Base-by-base conservation (phyloP, 30 jellyfish, hydroid and myxozoan species). In the Aurelia aurita region DNA sequence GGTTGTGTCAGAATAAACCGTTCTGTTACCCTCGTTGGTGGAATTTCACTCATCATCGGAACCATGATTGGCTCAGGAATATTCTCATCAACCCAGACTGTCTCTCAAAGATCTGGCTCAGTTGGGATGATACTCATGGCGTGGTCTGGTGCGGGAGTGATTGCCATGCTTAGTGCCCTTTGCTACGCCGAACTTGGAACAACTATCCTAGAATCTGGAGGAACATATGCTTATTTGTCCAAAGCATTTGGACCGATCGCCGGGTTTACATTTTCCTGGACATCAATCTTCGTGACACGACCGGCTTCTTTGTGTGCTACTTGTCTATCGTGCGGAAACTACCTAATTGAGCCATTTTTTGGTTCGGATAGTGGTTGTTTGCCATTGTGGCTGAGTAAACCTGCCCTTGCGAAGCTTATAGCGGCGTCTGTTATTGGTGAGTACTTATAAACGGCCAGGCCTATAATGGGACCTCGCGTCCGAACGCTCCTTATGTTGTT, bases 21-120 rank as follows among this genome's bases (percentile, higher is more conserved):
- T 14, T 18, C 49, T 5, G 95, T 89, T 29, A 95, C 91, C 58
- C 66, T 89, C n/a, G 22, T 69, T 35, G 95, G 90, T 9, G 88
- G 97, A 62, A 82, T 89, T 21, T 80, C 97, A 1, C 81, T 89
- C 16, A 77, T 89, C 65, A 80, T 89, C 31, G 97, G 97, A 32
- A 71, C 89, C 27, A 89, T 89, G 97, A 89, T 89, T 28, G 97
- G 97, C 26, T 78, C 94, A 9, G 97, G 97, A 22, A 89, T 89
- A 23, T 89, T 89, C 55, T 95, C 97, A 27, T 89, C 97, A 22
- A 61, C 95, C 19, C 49, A 68, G 35, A 58, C 91, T 12, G 95
- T 89, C 26, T 77, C 83, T 28, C 54, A 15, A 23, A 67, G 70
- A 18, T 77, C 95, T 28, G 83, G 85, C 19, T 70, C 90, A 12